Evolutionary conservation across 1,140 invertebrate genomes (phyloP), one percentile per base, ranked within the genome.

Genomic region (Aphaenogaster floridana): DNA sequence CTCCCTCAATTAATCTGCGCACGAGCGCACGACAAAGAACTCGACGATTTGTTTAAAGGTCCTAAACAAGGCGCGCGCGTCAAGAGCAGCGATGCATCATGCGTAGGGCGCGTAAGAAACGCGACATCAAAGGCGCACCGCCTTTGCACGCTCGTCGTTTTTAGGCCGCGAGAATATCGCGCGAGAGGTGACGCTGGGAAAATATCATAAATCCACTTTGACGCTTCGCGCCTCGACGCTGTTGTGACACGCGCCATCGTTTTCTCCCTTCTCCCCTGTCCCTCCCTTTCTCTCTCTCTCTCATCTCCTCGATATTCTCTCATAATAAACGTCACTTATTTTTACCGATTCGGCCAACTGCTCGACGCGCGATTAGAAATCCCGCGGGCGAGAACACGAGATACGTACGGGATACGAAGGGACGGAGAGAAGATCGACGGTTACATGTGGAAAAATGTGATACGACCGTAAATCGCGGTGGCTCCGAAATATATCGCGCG

Each of bases 121-220:
- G 77, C 74, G 78, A 91, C 90, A 91, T 94, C 93, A 94, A 94
- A 93, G 93, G 85, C 77, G 78, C 85, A 57, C 42, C 63, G 71
- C 34, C 84, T 76, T 69, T 57, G 66, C 54, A 48, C 54, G 68
- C 36, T 81, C 78, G 50, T 74, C 80, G 54, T 76, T 84, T 83
- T 84, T 84, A 84, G 57, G 42, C 88, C 84, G 81, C 87, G 74
- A 1, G 72, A 86, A 21, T 66, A 83, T 83, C 68, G 50, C 54
- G 69, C 42, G 83, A 52, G 83, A 50, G 45, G 15, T 74, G 81
- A 91, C 92, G 86, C 74, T 90, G 88, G 92, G 90, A 94, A 93
- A 94, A 94, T 94, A 94, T 92, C 92, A 94, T 94, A 94, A 94
- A 94, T 94, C 91, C 92, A 92, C 93, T 94, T 94, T 94, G 92